Evolutionary conservation across 2,888 invertebrate genomes (phyloP), one percentile per base, ranked within the genome.

Genomic region (Nebria brevicollis): DNA sequence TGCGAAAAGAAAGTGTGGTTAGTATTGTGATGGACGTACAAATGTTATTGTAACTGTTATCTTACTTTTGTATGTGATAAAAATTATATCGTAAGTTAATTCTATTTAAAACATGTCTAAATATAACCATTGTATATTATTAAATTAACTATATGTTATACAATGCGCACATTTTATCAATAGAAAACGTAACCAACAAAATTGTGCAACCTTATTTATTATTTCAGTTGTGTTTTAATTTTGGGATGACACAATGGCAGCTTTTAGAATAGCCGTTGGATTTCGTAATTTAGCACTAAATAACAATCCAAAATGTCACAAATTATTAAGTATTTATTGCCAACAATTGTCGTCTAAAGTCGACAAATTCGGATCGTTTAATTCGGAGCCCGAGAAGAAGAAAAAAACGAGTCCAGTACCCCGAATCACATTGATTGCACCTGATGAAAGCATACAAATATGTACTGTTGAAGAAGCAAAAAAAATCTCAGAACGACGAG

Each of bases 401-500:
- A 87, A 87, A 82, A 87, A 87, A 83, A 86, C 85, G 1, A 73
- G 86, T 15, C 85, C 87, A n/a, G 85, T 88, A 83, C 89, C 92
- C n/a, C 92, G 92, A 88, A 93, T 95, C 83, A 95, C 94, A 0
- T 87, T 95, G 42, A 89, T 95, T 82, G 89, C 90, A 65, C 88
- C 91, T 54, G 85, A 86, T 75, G 92, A 93, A 86, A 88, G 90
- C 43, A 88, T 94, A 25, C 90, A 89, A 82, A 90, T 95, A 2
- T 91, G 92, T 0, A 92, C 94, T 41, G 83, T 95, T 41, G 93
- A 93, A 83, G 93, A 93, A 85, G 95, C 95, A 0, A 90, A 93
- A 84, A 94, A 91, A 86, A 85, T 96, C 82, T 93, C 95, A 0
- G 90, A 91, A 82, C 91, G 94, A 66, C 90, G 94, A 84, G 92